Evolutionary conservation across 1,140 invertebrate species (phyloP).

Genomic region (Trachymyrmex cornetzi): DNA sequence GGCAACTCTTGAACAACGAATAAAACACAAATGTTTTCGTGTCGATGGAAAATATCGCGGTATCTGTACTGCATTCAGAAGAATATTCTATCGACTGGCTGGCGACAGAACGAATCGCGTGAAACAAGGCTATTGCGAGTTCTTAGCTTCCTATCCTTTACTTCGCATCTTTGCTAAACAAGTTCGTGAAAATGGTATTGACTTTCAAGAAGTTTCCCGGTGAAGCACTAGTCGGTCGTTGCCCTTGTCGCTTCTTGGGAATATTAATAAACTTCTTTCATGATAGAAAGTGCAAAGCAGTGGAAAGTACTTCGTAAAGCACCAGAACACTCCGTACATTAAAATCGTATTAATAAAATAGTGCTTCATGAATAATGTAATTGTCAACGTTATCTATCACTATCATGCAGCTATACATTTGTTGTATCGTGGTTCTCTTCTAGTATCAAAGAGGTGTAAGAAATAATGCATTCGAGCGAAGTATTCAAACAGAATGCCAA

Average conservation of each 20-base stretch:
- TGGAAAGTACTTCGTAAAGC: constrained; percentile 9
- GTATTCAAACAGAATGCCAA: neutral
- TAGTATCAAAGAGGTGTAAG: neutral
- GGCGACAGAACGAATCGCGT: constrained; percentile 29
- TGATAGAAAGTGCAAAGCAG: constrained; percentile 27
- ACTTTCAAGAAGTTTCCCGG: constrained; percentile 50
- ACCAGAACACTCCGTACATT: constrained; percentile 12
- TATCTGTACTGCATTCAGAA: neutral
- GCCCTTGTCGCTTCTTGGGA: constrained; percentile 30
- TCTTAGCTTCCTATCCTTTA: constrained; percentile 33
- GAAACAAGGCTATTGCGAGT: constrained; percentile 8
- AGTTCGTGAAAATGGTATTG: constrained; percentile 52
- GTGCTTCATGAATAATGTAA: constrained; percentile 36
- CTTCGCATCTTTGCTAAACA: constrained; percentile 47
- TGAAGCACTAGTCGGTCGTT: constrained; percentile 26
- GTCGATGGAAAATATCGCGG: constrained; percentile 13
- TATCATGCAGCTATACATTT: neutral
- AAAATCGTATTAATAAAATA: constrained; percentile 47
- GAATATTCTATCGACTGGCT: constrained; percentile 23
- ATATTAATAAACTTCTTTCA: constrained; percentile 62
- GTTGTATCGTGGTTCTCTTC: neutral
- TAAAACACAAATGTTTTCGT: constrained; percentile 17
- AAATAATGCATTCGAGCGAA: neutral
- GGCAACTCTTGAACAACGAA: neutral
- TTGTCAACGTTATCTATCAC: neutral